Conservation (phyloP, 2,888 invertebrate species). For the Trachelus iudaicus region DNA sequence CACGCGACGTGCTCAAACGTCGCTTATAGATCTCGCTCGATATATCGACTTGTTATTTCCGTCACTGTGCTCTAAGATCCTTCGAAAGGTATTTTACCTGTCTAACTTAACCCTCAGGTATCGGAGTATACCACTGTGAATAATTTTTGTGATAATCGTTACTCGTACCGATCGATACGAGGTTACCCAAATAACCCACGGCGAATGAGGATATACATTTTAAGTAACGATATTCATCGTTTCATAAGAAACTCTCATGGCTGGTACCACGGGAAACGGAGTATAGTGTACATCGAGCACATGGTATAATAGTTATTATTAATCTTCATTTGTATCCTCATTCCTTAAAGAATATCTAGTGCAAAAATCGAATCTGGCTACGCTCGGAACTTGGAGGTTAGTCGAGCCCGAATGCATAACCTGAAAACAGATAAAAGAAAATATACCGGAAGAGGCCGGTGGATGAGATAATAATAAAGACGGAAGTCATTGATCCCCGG, state of each 20-base stretch:
- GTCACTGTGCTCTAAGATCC: conserved; percentile 4
- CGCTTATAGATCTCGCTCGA: conserved; percentile 11
- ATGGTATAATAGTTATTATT: background rate
- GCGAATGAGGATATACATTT: background rate
- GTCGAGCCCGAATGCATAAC: background rate
- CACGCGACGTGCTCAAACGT: background rate
- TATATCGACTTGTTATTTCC: conserved; percentile 20
- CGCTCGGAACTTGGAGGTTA: no score
- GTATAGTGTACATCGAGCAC: background rate
- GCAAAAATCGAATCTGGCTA: no score
- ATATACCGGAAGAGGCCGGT: background rate
- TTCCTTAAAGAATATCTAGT: no score
- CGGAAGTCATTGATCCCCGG: background rate
- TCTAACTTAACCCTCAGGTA: background rate
- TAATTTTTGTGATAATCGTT: background rate
- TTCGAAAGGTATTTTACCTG: background rate
- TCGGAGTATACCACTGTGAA: background rate
- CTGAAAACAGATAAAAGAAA: background rate
- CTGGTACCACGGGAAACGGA: no score
- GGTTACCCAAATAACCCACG: background rate
- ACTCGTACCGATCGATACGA: background rate
- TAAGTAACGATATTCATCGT: background rate
- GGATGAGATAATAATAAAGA: background rate
- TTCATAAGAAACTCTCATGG: background rate
- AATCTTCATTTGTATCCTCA: background rate